Conservation (phyloP, 2,113 vertebrate genomes). For the Danionella cerebrum region DNA sequence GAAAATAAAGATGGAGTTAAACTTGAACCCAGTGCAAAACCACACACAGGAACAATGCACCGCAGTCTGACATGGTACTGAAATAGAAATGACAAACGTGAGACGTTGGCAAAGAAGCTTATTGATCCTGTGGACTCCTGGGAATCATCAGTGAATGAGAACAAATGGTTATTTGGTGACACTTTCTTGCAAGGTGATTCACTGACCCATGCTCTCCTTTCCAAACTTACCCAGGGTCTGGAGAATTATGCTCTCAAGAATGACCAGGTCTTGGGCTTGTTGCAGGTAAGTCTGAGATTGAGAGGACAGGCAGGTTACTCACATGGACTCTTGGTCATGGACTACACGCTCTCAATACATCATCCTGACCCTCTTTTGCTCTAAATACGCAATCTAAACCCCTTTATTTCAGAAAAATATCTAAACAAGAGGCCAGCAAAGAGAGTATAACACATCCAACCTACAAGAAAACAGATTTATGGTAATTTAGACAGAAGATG, state of each 20-base stretch:
- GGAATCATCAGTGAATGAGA: conserved; percentile 49
- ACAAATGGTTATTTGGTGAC: conserved; percentile 44
- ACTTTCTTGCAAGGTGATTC: conserved; percentile 49
- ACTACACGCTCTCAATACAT: conserved; percentile 43
- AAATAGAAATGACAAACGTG: neutral
- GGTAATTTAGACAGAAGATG: neutral
- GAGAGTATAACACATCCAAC: neutral
- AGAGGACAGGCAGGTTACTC: conserved; percentile 86
- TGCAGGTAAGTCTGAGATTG: conserved; percentile 93
- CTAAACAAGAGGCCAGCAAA: neutral
- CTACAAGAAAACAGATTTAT: conserved; percentile 2
- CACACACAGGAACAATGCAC: conserved; percentile 22
- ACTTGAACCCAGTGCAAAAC: neutral
- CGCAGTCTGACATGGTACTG: conserved; percentile 16
- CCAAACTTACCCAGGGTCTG: conserved; percentile 97
- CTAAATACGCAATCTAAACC: neutral
- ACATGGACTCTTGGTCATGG: conserved; percentile 59
- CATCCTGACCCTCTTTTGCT: conserved; percentile 11
- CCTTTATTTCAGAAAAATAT: neutral
- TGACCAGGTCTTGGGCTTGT: conserved; percentile 99
- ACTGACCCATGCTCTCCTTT: conserved; percentile 55
- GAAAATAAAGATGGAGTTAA: too few relatives aligned
- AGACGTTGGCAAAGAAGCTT: conserved; percentile 18
- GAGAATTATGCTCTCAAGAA: conserved; percentile 98
- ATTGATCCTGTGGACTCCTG: conserved; percentile 17